Evolutionary conservation across 2,113 vertebrate genomes (phyloP).

Genomic region (Hiodon alosoides): DNA sequence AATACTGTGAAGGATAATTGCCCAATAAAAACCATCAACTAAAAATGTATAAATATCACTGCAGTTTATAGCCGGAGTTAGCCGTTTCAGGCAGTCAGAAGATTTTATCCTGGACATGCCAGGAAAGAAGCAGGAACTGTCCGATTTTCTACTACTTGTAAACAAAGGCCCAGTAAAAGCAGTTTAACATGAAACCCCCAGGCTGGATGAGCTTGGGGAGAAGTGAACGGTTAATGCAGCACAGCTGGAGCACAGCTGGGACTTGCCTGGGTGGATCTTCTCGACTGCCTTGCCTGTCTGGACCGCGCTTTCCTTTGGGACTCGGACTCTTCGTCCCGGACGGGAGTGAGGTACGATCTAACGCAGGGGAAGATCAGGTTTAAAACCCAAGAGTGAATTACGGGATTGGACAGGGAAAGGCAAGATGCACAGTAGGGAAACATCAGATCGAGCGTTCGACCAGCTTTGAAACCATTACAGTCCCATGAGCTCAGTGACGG

Average conservation of each 20-base stretch:
- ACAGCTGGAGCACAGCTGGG: not conserved
- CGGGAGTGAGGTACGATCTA: conserved; percentile 97
- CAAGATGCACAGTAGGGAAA: too few species aligned
- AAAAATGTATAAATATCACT: too few species aligned
- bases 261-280: conserved; percentile 93
- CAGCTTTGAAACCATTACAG: too few species aligned
- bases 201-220: not conserved
- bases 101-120: too few species aligned
- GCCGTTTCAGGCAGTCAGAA: too few species aligned
- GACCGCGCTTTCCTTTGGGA: conserved; percentile 98
- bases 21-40: too few species aligned
- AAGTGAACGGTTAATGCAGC: not conserved
- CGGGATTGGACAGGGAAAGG: too few species aligned
- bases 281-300: conserved; percentile 93
- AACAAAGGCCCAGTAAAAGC: not conserved
- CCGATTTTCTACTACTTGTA: not conserved
- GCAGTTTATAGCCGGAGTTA: too few species aligned
- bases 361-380: not conserved
- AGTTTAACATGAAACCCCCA: not conserved
- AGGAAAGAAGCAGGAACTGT: not conserved
- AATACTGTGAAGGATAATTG: too few species aligned
- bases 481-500: too few species aligned
- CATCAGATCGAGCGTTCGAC: too few species aligned
- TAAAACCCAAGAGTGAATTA: too few species aligned
- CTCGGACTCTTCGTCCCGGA: conserved; percentile 96